These are phyloP conservation scores for Sebastes diploproa DNA, from an alignment of 2,797 vertebrate genomes.

Conservation along the genomic window DNA sequence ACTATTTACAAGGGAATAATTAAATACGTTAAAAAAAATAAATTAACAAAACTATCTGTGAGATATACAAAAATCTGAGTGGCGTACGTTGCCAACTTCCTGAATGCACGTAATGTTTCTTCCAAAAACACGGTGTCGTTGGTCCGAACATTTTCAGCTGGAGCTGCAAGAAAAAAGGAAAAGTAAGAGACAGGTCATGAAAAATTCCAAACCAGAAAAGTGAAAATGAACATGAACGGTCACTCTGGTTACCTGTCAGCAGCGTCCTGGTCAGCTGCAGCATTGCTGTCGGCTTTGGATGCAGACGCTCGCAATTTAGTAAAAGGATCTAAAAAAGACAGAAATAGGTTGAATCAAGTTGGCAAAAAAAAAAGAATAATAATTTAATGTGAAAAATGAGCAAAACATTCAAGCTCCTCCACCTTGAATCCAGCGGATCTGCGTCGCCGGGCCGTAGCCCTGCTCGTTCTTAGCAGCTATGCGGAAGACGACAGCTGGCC, in stretches of 20 bases:
- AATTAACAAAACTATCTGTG: constrained; percentile 64
- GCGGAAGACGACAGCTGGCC: constrained; percentile 95
- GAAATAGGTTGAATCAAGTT: neutral
- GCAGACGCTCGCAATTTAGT: constrained; percentile 62
- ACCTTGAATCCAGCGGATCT: constrained; percentile 99
- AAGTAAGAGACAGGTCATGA: neutral
- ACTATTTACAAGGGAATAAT: constrained; percentile 57
- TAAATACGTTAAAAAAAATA: constrained; percentile 76
- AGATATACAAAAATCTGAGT: constrained; percentile 26
- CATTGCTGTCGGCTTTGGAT: constrained; percentile 50
- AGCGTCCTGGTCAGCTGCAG: constrained; percentile 59
- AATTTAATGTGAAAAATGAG: neutral
- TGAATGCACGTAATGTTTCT: constrained; percentile 38
- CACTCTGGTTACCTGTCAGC: constrained; percentile 68
- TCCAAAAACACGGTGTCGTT: neutral
- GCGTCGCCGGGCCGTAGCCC: constrained; percentile 96
- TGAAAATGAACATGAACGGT: neutral
- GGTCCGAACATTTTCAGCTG: constrained; percentile 54
- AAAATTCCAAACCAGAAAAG: neutral
- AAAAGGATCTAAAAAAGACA: constrained; percentile 60
- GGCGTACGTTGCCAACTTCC: constrained; percentile 16
- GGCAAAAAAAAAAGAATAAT: neutral
- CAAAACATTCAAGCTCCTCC: neutral
- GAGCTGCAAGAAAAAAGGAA: constrained; percentile 58
- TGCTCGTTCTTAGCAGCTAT: constrained; percentile 98